Percentiles rank a stretch among this genome's conserved stretches.
phyloP scores from a whole-genome alignment of 2,797 vertebrate species.

The Cossypha heuglini region DNA sequence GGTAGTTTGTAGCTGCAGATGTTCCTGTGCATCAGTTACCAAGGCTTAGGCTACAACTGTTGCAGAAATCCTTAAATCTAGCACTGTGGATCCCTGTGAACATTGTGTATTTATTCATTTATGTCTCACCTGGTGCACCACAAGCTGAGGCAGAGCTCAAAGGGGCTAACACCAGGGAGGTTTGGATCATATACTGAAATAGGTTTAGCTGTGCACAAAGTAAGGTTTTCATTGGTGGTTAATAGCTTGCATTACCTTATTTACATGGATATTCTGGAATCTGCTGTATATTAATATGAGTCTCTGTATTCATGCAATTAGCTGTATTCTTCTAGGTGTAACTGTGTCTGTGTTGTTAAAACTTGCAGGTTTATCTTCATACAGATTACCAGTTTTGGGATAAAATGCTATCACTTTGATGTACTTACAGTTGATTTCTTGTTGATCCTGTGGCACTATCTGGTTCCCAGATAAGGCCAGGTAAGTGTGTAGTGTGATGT shows the following conservation, averaged over 20 bases:
- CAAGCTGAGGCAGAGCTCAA: neutral
- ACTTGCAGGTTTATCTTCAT: neutral
- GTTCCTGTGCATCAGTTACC: neutral
- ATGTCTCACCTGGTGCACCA: neutral
- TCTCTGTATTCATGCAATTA: neutral
- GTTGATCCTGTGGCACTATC: neutral
- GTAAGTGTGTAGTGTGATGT: neutral
- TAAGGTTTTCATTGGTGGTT: neutral
- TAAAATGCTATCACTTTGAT: neutral
- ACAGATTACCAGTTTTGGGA: neutral
- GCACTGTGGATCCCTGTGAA: neutral
- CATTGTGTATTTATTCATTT: accelerated
- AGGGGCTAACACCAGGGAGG: neutral
- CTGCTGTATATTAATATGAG: neutral
- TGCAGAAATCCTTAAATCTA: neutral
- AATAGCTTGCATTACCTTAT: neutral
- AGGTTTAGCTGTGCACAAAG: neutral
- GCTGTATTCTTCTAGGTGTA: neutral
- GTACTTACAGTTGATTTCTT: neutral
- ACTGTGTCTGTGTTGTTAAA: neutral
- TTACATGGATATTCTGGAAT: neutral
- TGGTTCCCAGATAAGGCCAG: neutral
- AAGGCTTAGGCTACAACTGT: neutral
- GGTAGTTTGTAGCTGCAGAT: neutral
- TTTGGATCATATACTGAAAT: neutral